Evolutionary conservation across 2,888 invertebrate species (phyloP), one percentile per base, ranked within the genome.

Genomic region (Apodemia hepburni): DNA sequence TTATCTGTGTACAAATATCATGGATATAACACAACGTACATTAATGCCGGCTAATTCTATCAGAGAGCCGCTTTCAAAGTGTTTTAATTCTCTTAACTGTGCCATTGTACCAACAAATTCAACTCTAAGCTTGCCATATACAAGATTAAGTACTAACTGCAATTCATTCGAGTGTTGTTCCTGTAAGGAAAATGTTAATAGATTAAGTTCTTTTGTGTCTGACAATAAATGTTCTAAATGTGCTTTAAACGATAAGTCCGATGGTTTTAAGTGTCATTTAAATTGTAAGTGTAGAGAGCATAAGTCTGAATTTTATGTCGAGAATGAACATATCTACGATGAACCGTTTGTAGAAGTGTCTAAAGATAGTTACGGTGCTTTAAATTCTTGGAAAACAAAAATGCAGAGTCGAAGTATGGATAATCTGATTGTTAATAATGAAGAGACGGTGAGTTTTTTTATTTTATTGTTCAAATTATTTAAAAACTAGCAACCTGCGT

Each of bases 251-350:
- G 79, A 81, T 0, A 83, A 77, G 59, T 69, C 77, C 18, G 74
- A 75, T 1, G 70, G 79, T 0, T 91, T 92, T 54, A 87, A 87
- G 71, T 91, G 91, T 62, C 88, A 91, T 74, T 71, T 92, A 4
- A 81, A 77, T 22, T 89, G 89, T 73, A 80, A 82, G 11, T 88
- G 87, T 69, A 75, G 74, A 51, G 68, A 62, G 18, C 64, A 65
- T 69, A 83, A 76, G 29, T 85, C 86, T 0, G 80, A 82, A 65
- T 90, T 88, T 66, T 87, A 82, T 47, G 65, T 85, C 0, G 76
- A 79, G 0, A 79, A 90, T 35, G 94, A 94, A 69, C 94, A 93
- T 70, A 93, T 94, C 33, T 94, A 94, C 73, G 94, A 94, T 68
- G 93, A 93, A 69, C 94, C 94, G 0, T 93, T 85, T 74, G 79